Conservation (phyloP, 2,113 vertebrate species). For the Gymnogyps californianus region DNA sequence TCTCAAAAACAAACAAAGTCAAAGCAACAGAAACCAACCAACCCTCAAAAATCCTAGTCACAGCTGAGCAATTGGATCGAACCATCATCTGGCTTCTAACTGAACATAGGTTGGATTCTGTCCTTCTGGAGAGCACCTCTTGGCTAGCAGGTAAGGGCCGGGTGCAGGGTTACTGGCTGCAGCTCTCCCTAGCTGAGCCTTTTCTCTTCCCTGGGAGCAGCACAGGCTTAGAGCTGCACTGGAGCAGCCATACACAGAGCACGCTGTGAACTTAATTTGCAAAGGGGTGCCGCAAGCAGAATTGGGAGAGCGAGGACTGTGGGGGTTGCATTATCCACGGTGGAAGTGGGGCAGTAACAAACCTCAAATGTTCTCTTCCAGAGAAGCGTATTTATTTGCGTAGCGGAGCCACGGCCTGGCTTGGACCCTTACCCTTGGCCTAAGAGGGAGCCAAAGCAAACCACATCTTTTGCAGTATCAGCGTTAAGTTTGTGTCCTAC, state of each 20-base stretch:
- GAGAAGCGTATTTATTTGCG: accelerated
- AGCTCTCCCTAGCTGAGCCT: neutral
- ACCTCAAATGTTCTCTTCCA: accelerated
- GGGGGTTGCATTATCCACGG: neutral
- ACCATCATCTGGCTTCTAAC: neutral
- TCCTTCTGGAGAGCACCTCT: neutral
- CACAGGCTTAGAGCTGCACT: accelerated
- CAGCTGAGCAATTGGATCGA: neutral
- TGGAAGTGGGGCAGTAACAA: accelerated
- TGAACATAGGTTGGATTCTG: neutral
- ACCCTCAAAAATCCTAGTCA: accelerated
- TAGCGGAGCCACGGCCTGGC: neutral
- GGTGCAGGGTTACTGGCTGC: accelerated
- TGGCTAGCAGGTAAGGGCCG: accelerated
- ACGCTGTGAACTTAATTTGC: accelerated
- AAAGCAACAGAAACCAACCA: neutral
- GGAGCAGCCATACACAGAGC: neutral
- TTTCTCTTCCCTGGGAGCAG: no score
- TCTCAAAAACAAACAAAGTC: neutral
- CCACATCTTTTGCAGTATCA: accelerated
- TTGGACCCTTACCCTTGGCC: accelerated
- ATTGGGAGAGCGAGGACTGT: accelerated
- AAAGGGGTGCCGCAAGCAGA: neutral
- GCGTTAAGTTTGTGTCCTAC: accelerated
- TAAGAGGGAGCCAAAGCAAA: accelerated